Conservation (phyloP, 1,140 invertebrate genomes). For the Glossosoma conforme region DNA sequence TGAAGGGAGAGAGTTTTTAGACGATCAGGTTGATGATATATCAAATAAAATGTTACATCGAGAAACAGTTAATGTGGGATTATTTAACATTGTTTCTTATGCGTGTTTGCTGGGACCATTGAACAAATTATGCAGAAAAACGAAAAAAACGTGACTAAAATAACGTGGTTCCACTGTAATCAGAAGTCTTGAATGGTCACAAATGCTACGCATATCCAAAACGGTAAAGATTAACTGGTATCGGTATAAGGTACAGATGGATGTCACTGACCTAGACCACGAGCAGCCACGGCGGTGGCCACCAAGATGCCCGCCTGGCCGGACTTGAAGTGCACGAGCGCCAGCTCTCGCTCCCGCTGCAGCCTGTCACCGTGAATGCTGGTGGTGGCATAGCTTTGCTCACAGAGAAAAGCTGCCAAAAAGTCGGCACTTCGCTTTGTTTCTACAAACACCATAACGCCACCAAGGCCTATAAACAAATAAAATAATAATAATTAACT, state of each 20-base stretch:
- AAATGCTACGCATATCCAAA: no score
- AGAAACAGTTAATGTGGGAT: no score
- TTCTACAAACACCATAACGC: slow-evolving; percentile 84
- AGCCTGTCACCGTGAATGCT: slow-evolving; percentile 91
- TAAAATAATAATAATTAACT: slow-evolving; percentile 7
- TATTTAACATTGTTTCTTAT: no score
- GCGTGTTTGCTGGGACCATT: no score
- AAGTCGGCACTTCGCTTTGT: slow-evolving; percentile 88
- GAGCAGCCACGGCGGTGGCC: slow-evolving; percentile 88
- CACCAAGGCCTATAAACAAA: slow-evolving; percentile 13
- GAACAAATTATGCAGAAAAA: no score
- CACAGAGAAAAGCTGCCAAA: slow-evolving; percentile 68
- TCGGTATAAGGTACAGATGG: slow-evolving; percentile 7
- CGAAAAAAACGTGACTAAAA: no score
- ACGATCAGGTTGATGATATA: no score
- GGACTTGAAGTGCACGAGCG: slow-evolving; percentile 74
- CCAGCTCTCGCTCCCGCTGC: slow-evolving; percentile 85
- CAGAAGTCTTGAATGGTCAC: background rate
- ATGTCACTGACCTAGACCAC: slow-evolving; percentile 65
- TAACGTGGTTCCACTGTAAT: no score
- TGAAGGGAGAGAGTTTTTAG: no score
- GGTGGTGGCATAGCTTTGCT: slow-evolving; percentile 64
- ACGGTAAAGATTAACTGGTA: no score
- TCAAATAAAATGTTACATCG: no score
- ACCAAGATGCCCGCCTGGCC: slow-evolving; percentile 75